phyloP scores from a whole-genome alignment of 2,113 vertebrate genomes.

The Dicentrarchus labrax region DNA sequence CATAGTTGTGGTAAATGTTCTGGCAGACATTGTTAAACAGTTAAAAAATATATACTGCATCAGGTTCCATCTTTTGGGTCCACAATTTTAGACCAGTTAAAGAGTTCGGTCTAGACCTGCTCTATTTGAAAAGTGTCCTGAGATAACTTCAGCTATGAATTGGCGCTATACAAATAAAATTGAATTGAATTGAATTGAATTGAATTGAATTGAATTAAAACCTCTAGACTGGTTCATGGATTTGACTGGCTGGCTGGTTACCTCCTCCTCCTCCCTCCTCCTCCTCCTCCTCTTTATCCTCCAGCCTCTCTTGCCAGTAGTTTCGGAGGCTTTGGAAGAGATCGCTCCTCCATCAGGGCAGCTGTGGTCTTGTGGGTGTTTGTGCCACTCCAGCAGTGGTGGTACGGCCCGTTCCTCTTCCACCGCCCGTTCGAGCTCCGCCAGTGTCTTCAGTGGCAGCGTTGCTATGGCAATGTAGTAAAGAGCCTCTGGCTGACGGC shows the following conservation, averaged over 20 bases:
- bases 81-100: not conserved
- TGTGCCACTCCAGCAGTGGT: slow-evolving; percentile 79
- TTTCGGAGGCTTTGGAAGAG: slow-evolving; percentile 77
- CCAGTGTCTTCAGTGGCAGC: slow-evolving; percentile 67
- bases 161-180: no score
- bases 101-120: no score
- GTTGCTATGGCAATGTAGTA: slow-evolving; percentile 76
- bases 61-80: not conserved
- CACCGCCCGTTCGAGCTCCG: slow-evolving; percentile 74
- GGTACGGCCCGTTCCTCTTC: slow-evolving; percentile 70
- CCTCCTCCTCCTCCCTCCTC: slow-evolving; percentile 9
- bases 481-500: slow-evolving; percentile 77
- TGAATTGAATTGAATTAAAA: no score
- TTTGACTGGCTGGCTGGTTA: slow-evolving; percentile 21
- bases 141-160: no score
- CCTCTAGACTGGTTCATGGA: not conserved
- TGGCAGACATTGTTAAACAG: no score
- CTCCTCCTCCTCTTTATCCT: slow-evolving; percentile 9
- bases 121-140: no score
- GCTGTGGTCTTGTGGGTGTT: slow-evolving; percentile 70
- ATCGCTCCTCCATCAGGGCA: slow-evolving; percentile 43
- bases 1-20: no score
- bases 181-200: no score
- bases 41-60: not conserved
- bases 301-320: slow-evolving; percentile 81